phyloP scores from a whole-genome alignment of 2,113 vertebrate species.

The Amblyopsis rosae region DNA sequence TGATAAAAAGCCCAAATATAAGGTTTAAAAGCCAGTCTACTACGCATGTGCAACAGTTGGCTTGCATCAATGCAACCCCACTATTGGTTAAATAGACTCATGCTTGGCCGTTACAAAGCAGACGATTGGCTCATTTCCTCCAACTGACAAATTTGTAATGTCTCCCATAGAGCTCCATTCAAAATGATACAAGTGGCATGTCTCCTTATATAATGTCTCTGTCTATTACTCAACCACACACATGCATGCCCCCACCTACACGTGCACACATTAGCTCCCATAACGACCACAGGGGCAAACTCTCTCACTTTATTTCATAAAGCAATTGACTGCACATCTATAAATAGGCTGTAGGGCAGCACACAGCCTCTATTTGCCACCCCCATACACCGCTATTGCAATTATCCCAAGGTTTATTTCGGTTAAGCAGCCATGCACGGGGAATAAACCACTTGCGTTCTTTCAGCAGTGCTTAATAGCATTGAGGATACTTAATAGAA shows the following conservation, averaged over 20 bases:
- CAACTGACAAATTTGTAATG: no score
- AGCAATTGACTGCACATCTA: conserved; percentile 75
- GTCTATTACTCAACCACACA: conserved; percentile 22
- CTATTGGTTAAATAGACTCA: no score
- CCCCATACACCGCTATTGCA: conserved; percentile 76
- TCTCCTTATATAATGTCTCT: no score
- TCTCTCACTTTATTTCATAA: conserved; percentile 69
- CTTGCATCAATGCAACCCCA: no score
- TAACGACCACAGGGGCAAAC: conserved; percentile 27
- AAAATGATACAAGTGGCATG: no score
- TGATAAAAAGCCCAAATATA: no score
- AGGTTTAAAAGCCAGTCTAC: no score
- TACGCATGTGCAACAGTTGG: no score
- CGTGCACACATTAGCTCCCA: conserved; percentile 39
- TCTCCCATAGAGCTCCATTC: not conserved
- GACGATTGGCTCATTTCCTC: no score
- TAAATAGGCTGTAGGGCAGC: conserved; percentile 79
- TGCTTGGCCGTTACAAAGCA: no score
- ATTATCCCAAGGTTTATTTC: conserved; percentile 81
- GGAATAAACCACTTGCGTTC: conserved; percentile 69
- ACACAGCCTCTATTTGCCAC: conserved; percentile 78
- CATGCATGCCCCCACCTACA: conserved; percentile 51
- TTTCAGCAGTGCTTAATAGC: conserved; percentile 73
- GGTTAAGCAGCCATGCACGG: conserved; percentile 75
- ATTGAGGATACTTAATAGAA: conserved; percentile 68